Base-by-base conservation (phyloP, 2,888 invertebrate genomes). In the Cataglyphis altisquamis region DNA sequence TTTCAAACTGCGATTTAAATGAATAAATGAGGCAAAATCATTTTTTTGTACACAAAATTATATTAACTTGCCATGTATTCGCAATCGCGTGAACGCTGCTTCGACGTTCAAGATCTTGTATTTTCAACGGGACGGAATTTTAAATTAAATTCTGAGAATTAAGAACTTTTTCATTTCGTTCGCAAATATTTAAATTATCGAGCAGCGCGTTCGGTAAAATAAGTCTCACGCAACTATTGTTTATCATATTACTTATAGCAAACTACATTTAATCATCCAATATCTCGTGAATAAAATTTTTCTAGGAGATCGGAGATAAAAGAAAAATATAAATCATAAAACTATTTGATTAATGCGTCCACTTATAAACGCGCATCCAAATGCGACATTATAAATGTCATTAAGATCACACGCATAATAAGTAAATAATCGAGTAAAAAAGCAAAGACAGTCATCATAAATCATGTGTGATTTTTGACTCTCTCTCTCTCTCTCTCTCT, bases 291-390 rank as follows among this genome's bases (percentile, higher is more conserved):
- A 67, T 55, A 39, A 68, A 70, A 36, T 25, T 60, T 15, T 25
- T 15, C 67, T 25, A 29, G 5, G n/a, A n/a, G 36, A 36, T 70
- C 4, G 18, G 25, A 57, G 15, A 29, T 45, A 48, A 15, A 41
- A 32, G 32, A 15, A 32, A 32, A 68, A 18, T 48, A 21, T 48
- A 52, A 48, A 75, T 64, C 21, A 36, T 32, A 15, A 41, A 36
- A 45, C 25, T 63, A 18, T 21, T 48, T 63, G 48, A 75, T 75
- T 64, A 75, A 75, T 48, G 48, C 18, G 12, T 18, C 10, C 18
- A 9, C 25, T 48, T 36, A 36, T 21, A 48, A 74, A 52, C 63
- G 32, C 52, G 36, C 29, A n/a, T 6, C 9, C 10, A 63, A 63
- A 18, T 63, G 21, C n/a, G 36, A 6, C 3, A 15, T 64, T 18